phyloP scores from a whole-genome alignment of 1,140 invertebrate species.

The Plutomurus gul region DNA sequence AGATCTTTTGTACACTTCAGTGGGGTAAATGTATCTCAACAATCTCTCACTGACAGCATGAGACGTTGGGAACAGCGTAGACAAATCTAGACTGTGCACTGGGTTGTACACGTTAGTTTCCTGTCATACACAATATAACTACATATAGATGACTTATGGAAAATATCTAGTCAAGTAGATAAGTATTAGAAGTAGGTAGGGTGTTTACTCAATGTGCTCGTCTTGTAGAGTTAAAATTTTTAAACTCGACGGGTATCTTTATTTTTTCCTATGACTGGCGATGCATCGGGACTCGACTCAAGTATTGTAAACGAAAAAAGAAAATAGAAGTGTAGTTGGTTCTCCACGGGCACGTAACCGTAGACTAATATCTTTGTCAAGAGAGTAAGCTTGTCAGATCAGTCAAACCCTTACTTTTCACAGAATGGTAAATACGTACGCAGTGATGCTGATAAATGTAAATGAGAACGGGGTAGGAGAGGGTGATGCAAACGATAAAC shows the following conservation, averaged over 20 bases:
- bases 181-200: background rate
- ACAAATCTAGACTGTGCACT: no score
- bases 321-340: background rate
- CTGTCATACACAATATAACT: no score
- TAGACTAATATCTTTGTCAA: conserved; percentile 18
- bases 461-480: background rate
- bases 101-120: no score
- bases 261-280: background rate
- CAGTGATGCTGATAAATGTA: background rate
- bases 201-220: background rate
- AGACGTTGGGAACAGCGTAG: no score
- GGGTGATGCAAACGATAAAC: background rate
- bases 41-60: no score
- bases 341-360: background rate
- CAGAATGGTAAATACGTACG: no score
- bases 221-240: conserved; percentile 4
- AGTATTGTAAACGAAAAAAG: conserved; percentile 2
- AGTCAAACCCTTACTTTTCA: background rate
- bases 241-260: conserved; percentile 7
- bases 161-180: background rate
- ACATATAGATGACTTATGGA: background rate
- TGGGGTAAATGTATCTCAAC: no score
- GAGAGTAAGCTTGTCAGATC: background rate
- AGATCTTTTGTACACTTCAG: no score
- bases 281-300: background rate